phyloP scores from a whole-genome alignment of 2,797 vertebrate genomes.

The Chloroceryle inda region DNA sequence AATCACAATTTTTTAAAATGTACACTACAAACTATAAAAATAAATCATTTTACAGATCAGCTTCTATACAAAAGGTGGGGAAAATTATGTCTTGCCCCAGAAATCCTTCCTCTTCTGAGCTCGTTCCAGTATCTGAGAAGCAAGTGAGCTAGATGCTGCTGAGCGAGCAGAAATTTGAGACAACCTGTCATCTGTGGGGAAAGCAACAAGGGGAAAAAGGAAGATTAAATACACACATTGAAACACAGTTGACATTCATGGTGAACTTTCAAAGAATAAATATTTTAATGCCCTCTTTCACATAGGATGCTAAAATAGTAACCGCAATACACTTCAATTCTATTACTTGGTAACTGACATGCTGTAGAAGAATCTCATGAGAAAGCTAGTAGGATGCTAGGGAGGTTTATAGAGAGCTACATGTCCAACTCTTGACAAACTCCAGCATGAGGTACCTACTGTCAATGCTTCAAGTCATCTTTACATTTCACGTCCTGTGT shows the following conservation, averaged over 20 bases:
- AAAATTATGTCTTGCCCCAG: conserved; percentile 84
- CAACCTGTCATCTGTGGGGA: conserved; percentile 83
- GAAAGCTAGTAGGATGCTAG: neutral
- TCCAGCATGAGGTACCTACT: neutral
- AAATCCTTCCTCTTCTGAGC: conserved; percentile 88
- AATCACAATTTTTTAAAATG: neutral
- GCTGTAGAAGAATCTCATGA: neutral
- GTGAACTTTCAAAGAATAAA: neutral
- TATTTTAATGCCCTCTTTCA: neutral
- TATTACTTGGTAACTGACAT: neutral
- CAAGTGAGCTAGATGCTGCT: conserved; percentile 84
- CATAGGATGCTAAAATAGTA: neutral
- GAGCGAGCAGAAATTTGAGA: conserved; percentile 89
- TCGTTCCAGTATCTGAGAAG: conserved; percentile 85
- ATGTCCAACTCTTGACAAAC: neutral
- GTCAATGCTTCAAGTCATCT: neutral
- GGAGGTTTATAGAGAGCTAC: neutral
- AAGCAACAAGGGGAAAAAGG: neutral
- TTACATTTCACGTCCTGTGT: neutral
- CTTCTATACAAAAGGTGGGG: neutral
- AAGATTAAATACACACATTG: neutral
- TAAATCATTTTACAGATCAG: neutral
- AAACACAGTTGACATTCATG: neutral
- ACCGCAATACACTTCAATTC: neutral
- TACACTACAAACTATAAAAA: neutral